Evolutionary conservation across 1,140 invertebrate genomes (phyloP), one percentile per base, ranked within the genome.

Genomic region (Camponotus floridanus): DNA sequence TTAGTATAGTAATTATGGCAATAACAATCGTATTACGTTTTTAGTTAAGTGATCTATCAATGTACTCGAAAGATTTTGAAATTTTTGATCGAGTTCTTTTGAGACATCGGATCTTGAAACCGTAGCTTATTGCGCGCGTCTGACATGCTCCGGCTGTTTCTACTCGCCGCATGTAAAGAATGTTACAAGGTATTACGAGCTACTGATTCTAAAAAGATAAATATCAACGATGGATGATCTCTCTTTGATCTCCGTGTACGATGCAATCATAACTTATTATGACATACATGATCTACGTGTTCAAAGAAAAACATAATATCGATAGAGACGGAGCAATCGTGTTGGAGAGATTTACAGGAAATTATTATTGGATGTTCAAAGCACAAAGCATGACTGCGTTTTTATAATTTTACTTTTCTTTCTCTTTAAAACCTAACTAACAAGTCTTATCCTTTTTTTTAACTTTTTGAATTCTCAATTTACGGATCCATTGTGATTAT

Each of bases 171-270:
- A 74, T 62, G 31, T 62, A 73, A 74, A 83, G n/a, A n/a, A 0
- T 74, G 13, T 83, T 83, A 74, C 26, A 45, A 73, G 39, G 31
- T 73, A 13, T 83, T 81, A 73, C 57, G 18, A 83, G 18, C n/a
- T 83, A 68, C 42, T 74, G 55, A 83, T 61, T 48, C 68, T 74
- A 83, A 83, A 83, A 83, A 61, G 68, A 74, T 71, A 81, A 51
- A 61, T 83, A 73, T 45, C 57, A 55, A 45, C 31, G 55, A 73
- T 45, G 21, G 51, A 71, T 81, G 55, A n/a, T 45, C 61, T 21
- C 39, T 62, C 57, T 83, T 83, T 83, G 68, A 83, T 83, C 68
- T 74, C 11, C 39, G 21, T 64, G 48, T 42, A 71, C 18, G 26
- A 11, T 26, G 15, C 13, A 59, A 73, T 48, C 61, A 39, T 59